Evolutionary conservation across 2,888 invertebrate species (phyloP), one percentile per base, ranked within the genome.

Genomic region (Achlya flavicornis): DNA sequence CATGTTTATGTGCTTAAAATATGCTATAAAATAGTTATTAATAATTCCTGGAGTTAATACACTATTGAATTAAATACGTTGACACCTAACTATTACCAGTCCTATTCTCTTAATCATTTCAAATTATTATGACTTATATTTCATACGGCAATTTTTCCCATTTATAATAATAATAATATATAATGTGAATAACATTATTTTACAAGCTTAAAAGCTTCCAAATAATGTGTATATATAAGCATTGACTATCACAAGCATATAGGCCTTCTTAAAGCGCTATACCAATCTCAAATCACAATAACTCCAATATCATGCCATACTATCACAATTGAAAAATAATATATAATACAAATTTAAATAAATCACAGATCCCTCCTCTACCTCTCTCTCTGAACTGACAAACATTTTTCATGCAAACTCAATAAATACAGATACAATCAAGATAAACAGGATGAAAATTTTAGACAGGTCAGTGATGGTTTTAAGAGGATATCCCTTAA

Each of bases 171-270:
- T n/a, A n/a, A n/a, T n/a, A n/a, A n/a, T n/a, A n/a, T 53, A 10
- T 41, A 41, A 38, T 16, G 48, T 48, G 43, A 8, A 8, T 41
- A 11, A 41, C 14, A 14, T 4, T 43, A 48, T 48, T 53, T 19
- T 19, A 53, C 16, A 19, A 10, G 53, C 53, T 53, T 53, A 19
- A 53, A 19, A 65, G 67, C 64, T 65, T 61, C 61, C 61, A 73
- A 65, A 70, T 67, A 66, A 69, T 69, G 19, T 66, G 73, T 68
- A 19, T 10, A 33, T 19, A 59, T 35, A 38, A 60, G 60, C 70
- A 70, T 73, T 76, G 74, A 79, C 75, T 84, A 85, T 85, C 85
- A 85, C 83, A 82, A 74, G 74, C 71, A 11, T 58, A 67, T 62
- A 75, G 79, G 81, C 77, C 75, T 80, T 82, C 74, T 68, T 4